A percentile compares a stretch with the other conserved stretches of the same genome.
Conservation (phyloP, 2,888 invertebrate species). For the Arrhopalites spinosus region DNA sequence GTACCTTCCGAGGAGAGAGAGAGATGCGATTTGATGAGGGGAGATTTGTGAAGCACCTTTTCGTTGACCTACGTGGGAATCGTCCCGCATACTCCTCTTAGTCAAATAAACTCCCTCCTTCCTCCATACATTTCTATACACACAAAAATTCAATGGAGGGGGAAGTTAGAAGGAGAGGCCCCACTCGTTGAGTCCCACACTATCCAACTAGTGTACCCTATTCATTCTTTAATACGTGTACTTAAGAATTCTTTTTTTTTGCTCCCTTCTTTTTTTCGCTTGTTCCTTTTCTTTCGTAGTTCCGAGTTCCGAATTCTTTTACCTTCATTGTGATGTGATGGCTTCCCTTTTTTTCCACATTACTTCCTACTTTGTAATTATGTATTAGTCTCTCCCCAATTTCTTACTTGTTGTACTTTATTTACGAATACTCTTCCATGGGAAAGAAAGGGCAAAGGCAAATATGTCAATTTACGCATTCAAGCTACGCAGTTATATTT, state of each 20-base stretch:
- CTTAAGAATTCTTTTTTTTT: too few species aligned
- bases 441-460: too few species aligned
- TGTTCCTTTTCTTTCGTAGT: not conserved
- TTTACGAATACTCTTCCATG: not conserved
- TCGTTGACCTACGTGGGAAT: conserved; percentile 38
- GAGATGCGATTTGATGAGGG: not conserved
- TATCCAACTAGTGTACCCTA: conserved; percentile 13
- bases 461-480: too few species aligned
- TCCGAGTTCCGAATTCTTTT: conserved; percentile 17
- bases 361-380: conserved; percentile 11
- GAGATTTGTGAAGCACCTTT: conserved; percentile 25
- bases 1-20: conserved; percentile 23
- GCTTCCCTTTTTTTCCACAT: not conserved
- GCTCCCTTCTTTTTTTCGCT: too few species aligned
- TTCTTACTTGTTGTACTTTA: not conserved
- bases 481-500: not conserved
- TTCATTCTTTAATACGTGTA: too few species aligned
- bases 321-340: too few species aligned
- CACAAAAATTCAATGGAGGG: not conserved
- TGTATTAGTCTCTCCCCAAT: not conserved
- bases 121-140: conserved; percentile 10
- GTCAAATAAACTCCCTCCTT: conserved; percentile 24
- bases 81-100: conserved; percentile 27
- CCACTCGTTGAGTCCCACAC: conserved; percentile 15
- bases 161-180: not conserved